Percentiles rank a stretch among this genome's conserved stretches.
Conservation (phyloP, 2,797 vertebrate species). For the Myotis myotis region DNA sequence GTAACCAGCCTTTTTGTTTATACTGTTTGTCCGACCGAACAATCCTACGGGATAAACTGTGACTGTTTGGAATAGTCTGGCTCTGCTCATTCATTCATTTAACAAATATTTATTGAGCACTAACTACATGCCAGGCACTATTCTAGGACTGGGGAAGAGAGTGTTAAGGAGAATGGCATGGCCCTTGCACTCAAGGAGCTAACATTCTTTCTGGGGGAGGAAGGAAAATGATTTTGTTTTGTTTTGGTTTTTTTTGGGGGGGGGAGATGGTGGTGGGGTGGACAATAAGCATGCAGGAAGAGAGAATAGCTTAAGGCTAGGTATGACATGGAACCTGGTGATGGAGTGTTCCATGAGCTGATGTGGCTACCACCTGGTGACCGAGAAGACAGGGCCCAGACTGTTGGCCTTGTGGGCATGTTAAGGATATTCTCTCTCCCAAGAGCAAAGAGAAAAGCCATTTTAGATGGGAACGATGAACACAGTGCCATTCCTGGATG, state of each 20-base stretch:
- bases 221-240: not conserved
- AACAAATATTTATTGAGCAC: constrained; percentile 39
- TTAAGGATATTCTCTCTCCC: not conserved
- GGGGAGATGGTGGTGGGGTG: not conserved
- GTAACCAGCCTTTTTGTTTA: not conserved
- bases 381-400: not conserved
- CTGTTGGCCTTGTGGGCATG: not conserved
- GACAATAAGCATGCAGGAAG: not conserved
- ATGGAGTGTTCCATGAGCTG: not conserved
- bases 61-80: not conserved
- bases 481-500: not conserved
- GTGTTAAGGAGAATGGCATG: not conserved
- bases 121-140: not conserved
- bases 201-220: not conserved
- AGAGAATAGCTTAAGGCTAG: not conserved
- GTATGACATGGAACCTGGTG: not conserved
- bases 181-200: not conserved
- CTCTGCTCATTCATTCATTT: not conserved
- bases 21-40: constrained; percentile 34
- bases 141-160: not conserved
- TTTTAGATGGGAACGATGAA: not conserved
- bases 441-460: constrained; percentile 53
- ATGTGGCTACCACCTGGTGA: not conserved
- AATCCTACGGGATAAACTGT: not conserved
- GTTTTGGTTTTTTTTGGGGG: not conserved